phyloP scores from a whole-genome alignment of 1,140 invertebrate genomes.

The Drosophila auraria region DNA sequence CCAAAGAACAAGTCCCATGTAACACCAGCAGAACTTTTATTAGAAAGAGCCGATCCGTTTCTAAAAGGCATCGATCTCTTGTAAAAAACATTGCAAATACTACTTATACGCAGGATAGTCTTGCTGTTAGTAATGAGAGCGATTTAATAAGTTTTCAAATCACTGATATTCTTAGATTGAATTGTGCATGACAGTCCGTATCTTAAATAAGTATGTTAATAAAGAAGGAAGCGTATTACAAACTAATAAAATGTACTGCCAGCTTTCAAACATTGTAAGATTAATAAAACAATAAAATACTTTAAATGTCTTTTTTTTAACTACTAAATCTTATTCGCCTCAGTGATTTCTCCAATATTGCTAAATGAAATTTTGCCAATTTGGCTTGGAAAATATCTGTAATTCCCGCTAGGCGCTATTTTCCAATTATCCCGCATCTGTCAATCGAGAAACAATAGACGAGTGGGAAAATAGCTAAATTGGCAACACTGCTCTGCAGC shows the following conservation, averaged over 20 bases:
- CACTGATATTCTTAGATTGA: conserved; percentile 42
- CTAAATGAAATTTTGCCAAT: too few species aligned
- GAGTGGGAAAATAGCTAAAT: too few species aligned
- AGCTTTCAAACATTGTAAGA: not conserved
- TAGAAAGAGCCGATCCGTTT: conserved; percentile 5
- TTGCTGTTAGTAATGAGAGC: conserved; percentile 15
- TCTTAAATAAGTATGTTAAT: not conserved
- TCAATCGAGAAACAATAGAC: too few species aligned
- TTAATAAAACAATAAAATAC: not conserved
- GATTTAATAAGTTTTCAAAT: conserved; percentile 63
- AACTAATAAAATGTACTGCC: not conserved
- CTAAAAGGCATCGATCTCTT: conserved; percentile 29
- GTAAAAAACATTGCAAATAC: conserved; percentile 1
- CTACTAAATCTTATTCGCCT: too few species aligned
- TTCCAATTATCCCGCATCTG: too few species aligned
- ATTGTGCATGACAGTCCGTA: conserved; percentile 11
- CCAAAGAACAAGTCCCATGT: not conserved
- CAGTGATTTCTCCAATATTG: too few species aligned
- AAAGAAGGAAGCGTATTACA: not conserved
- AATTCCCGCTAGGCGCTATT: too few species aligned
- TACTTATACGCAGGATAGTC: not conserved
- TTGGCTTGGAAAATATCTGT: too few species aligned
- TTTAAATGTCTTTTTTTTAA: too few species aligned
- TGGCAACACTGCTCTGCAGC: not conserved
- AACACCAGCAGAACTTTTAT: conserved; percentile 9